Evolutionary conservation across 2,888 invertebrate species (phyloP).

Genomic region (Clivina fossor): DNA sequence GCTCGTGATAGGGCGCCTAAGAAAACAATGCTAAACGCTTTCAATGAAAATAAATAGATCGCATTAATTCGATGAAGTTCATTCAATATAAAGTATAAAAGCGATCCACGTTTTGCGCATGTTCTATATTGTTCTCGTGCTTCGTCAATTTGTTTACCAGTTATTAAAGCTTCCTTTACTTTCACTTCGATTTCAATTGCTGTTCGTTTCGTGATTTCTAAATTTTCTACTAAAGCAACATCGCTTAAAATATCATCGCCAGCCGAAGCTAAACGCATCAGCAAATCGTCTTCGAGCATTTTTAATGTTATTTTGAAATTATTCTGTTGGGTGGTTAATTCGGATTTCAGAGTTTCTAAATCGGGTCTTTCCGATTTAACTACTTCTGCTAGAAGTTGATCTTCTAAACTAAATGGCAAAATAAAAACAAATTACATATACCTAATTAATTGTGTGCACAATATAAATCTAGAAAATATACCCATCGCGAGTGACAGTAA

Average conservation of each 20-base stretch:
- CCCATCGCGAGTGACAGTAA: slow-evolving; percentile 91
- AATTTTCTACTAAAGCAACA: slow-evolving; percentile 84
- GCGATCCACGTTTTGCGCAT: slow-evolving; percentile 83
- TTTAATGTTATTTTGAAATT: slow-evolving; percentile 92
- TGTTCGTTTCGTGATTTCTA: slow-evolving; percentile 91
- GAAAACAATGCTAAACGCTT: slow-evolving; percentile 91
- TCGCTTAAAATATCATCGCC: slow-evolving; percentile 91
- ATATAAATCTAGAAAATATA: slow-evolving; percentile 41
- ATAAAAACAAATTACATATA: slow-evolving; percentile 5
- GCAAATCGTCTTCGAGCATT: slow-evolving; percentile 85
- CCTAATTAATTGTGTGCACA: neutral
- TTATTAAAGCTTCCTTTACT: slow-evolving; percentile 83
- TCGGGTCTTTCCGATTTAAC: slow-evolving; percentile 92
- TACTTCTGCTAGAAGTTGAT: slow-evolving; percentile 89
- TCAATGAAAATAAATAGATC: slow-evolving; percentile 93
- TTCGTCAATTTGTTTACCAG: slow-evolving; percentile 85
- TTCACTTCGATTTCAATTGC: slow-evolving; percentile 87
- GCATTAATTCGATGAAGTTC: slow-evolving; percentile 91
- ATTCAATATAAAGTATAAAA: slow-evolving; percentile 91
- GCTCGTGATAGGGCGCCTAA: slow-evolving; percentile 78
- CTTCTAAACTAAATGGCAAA: slow-evolving; percentile 66
- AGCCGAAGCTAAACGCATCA: slow-evolving; percentile 84
- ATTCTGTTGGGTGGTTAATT: slow-evolving; percentile 89
- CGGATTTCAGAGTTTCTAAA: slow-evolving; percentile 77
- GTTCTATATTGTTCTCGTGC: slow-evolving; percentile 86